Base-by-base conservation (phyloP, 2,888 invertebrate species). In the Polymixis lichenea region DNA sequence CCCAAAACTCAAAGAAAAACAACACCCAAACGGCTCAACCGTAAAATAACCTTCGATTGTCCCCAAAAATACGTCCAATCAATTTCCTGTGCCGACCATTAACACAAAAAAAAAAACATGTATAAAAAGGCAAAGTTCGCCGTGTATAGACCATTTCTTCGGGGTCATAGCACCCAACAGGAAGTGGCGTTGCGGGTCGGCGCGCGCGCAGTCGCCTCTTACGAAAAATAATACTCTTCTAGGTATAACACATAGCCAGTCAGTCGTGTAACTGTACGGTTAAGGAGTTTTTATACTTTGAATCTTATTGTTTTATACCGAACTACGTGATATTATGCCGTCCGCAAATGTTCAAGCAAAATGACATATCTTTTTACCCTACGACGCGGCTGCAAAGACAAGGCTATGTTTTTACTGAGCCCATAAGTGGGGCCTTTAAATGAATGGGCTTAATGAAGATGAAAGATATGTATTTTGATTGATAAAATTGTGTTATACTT, bases 161-260 rank as follows among this genome's bases (percentile, higher is more conserved):
- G 95, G 95, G 96, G 96, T 96, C 96, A 96, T 95, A 96, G 96
- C 96, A 96, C 96, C 96, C 93, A 93, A 92, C 95, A 95, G 96
- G 96, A 96, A 96, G 91, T 91, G 75, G 81, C 93, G 96, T 93
- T 92, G 93, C 95, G 96, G 96, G 96, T 96, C 96, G 96, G 89
- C 93, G 95, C 89, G 89, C 92, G 91, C 93, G 94, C 91, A 87
- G 88, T 87, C 93, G 92, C 89, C 93, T 94, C 95, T 95, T 94
- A 95, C 95, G 95, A 96, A 96, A 96, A 95, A 95, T 95, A 92
- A 94, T 94, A 91, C 91, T 94, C 92, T 93, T 92, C 92, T 88
- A 94, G 91, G 92, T 94, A 94, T 93, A 94, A 94, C 94, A 93
- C 92, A 92, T 92, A 92, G 85, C 88, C 91, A 92, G 92, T 92